Conservation (phyloP, 2,888 invertebrate species). For the Clitarchus hookeri region DNA sequence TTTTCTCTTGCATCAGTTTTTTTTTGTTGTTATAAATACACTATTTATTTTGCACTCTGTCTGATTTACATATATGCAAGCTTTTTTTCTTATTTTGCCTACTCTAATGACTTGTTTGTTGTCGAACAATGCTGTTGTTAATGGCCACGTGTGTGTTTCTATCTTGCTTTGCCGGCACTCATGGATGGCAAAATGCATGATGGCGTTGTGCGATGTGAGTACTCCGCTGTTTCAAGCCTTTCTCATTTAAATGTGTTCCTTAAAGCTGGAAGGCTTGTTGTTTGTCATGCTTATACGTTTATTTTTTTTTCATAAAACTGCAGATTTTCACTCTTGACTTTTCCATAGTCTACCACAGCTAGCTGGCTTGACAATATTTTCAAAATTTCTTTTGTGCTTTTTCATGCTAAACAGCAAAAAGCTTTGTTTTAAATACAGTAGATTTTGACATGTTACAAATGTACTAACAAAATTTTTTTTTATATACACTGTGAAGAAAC, state of each 20-base stretch:
- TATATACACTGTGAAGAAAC: too few species aligned
- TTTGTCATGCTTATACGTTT: not conserved
- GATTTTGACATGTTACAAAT: too few species aligned
- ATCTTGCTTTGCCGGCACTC: constrained; percentile 41
- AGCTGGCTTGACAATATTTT: too few species aligned
- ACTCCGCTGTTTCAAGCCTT: constrained; percentile 31
- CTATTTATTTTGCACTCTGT: not conserved
- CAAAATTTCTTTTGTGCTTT: too few species aligned
- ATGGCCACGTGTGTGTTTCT: constrained; percentile 35
- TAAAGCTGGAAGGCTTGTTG: not conserved
- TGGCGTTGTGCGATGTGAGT: constrained; percentile 43
- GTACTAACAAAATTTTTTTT: too few species aligned
- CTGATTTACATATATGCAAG: constrained; percentile 19
- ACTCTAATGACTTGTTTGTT: constrained; percentile 12
- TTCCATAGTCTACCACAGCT: too few species aligned
- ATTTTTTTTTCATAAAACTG: not conserved
- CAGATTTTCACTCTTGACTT: not conserved
- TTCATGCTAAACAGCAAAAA: too few species aligned
- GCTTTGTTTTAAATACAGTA: too few species aligned
- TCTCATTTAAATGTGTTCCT: not conserved
- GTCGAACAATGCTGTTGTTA: constrained; percentile 32
- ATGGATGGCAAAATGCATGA: constrained; percentile 43
- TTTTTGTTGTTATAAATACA: not conserved
- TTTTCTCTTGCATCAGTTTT: not conserved
- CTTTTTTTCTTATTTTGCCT: constrained; percentile 16